These are phyloP conservation scores for Dasypolia templi DNA, from an alignment of 2,888 invertebrate genomes.

Conservation along the genomic window DNA sequence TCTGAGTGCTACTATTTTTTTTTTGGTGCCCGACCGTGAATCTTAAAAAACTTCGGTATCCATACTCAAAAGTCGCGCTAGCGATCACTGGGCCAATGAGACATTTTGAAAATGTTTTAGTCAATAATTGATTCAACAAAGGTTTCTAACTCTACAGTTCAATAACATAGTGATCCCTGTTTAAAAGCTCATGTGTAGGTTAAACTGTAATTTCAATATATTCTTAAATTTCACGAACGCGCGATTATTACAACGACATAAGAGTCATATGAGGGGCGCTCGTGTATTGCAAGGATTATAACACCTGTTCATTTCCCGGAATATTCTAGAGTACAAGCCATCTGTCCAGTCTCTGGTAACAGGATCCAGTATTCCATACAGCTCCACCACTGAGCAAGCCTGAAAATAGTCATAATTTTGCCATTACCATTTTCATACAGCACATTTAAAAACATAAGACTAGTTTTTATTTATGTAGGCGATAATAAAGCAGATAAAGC, in stretches of 20 bases:
- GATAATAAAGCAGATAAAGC: no score
- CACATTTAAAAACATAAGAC: background rate
- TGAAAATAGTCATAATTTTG: slow-evolving; percentile 72
- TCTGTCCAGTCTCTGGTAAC: slow-evolving; percentile 98
- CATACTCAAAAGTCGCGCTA: background rate
- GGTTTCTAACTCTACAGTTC: background rate
- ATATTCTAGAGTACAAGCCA: slow-evolving; percentile 97
- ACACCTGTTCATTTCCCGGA: slow-evolving; percentile 96
- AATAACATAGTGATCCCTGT: background rate
- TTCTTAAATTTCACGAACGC: background rate
- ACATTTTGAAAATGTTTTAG: background rate
- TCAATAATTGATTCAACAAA: background rate
- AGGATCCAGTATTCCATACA: slow-evolving; percentile 97
- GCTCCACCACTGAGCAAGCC: slow-evolving; percentile 96
- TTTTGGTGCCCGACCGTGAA: background rate
- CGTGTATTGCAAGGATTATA: background rate
- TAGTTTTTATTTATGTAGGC: background rate
- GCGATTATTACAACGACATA: background rate
- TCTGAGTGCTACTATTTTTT: background rate
- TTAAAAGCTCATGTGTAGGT: background rate
- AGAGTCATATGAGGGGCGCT: background rate
- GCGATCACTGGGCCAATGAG: no score
- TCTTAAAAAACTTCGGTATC: no score
- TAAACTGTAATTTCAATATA: no score
- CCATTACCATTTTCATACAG: background rate